Evolutionary conservation across 2,113 vertebrate species (phyloP), one percentile per base, ranked within the genome.

Genomic region (Dasypus novemcinctus): DNA sequence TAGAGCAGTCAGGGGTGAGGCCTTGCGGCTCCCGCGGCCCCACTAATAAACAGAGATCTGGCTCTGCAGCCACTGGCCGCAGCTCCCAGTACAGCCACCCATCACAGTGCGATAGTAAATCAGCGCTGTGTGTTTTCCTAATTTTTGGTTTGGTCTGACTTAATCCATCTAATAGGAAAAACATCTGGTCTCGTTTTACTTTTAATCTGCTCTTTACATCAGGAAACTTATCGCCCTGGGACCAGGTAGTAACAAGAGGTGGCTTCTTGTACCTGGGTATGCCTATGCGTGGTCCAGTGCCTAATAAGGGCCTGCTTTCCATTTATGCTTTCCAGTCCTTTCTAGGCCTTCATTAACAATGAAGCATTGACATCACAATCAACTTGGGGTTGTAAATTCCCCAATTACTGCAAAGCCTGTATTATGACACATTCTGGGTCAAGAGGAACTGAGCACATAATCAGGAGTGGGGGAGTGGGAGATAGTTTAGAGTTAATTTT

Each of bases 111-210:
- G 86, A 98, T 92, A 98, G 98, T 98, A 98, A 98, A 98, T 98
- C 98, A 98, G 97, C 97, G 71, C 80, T 66, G 97, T 54, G 78
- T 98, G 98, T 98, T 98, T 98, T 98, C 98, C 92, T 98, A 98
- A 98, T 98, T 98, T 98, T 95, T 95, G 91, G 96, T 98, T 98
- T 97, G 95, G 97, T 93, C 95, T 98, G 97, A 98, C 95, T 97
- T 98, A 98, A 97, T 98, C 96, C 98, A 64, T 97, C 95, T 97
- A 98, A 98, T 96, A 98, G 98, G 87, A 98, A 98, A 98, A 98
- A 98, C 98, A 98, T 97, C 98, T 98, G 98, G 98, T 97, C 94
- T 97, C 71, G 96, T 97, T 98, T 98, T 98, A 95, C 96, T 98
- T 98, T 97, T 98, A 98, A 97, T 98, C 97, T 98, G 97, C 97